Percentiles rank a stretch among this genome's conserved stretches.
phyloP scores from a whole-genome alignment of 2,888 invertebrate species.

The Campoplex nolae region DNA sequence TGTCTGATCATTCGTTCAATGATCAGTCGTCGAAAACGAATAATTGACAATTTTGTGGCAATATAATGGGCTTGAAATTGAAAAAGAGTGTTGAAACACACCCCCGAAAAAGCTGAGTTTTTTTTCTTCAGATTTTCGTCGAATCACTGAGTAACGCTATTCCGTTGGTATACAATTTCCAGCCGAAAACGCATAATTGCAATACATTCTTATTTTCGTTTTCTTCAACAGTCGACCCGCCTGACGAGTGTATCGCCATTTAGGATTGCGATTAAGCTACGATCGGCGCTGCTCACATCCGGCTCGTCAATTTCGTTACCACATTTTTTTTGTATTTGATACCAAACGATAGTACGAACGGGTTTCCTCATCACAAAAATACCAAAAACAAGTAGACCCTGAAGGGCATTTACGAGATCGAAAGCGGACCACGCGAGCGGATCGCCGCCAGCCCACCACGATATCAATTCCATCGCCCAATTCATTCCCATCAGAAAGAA shows the following conservation, averaged over 20 bases:
- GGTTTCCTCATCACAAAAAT: conserved; percentile 86
- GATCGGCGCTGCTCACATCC: conserved; percentile 76
- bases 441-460: conserved; percentile 87
- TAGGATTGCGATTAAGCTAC: conserved; percentile 76
- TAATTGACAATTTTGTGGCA: too few species aligned
- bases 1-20: too few species aligned
- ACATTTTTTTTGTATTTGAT: conserved; percentile 77
- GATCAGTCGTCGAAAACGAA: too few species aligned
- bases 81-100: background rate
- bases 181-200: background rate
- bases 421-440: conserved; percentile 87
- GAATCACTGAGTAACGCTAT: background rate
- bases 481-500: conserved; percentile 89
- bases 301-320: conserved; percentile 74
- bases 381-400: conserved; percentile 89
- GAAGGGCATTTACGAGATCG: conserved; percentile 89
- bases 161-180: background rate
- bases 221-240: conserved; percentile 37
- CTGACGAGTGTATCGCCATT: conserved; percentile 72
- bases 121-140: background rate
- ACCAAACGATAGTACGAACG: conserved; percentile 78
- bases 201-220: background rate
- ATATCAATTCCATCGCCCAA: conserved; percentile 90
- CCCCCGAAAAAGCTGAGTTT: background rate
- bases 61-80: background rate